Evolutionary conservation across 2,797 vertebrate species (phyloP).

Genomic region (Neosalanx taihuensis): DNA sequence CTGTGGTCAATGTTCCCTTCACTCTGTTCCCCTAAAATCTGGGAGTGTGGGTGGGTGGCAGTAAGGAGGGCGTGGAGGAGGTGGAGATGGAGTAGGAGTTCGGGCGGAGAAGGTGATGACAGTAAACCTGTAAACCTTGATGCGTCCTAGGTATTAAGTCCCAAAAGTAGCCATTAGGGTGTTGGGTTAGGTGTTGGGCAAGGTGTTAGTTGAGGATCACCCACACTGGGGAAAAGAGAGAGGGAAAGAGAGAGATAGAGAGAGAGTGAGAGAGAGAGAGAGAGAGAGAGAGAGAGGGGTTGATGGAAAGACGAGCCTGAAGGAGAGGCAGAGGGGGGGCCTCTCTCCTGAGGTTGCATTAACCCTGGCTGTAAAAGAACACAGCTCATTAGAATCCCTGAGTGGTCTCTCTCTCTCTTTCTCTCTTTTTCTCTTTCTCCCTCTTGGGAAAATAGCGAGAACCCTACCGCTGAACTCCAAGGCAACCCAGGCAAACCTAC

Average conservation of each 20-base stretch:
- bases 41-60: not conserved
- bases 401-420: constrained; percentile 40
- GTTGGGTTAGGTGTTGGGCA: constrained; percentile 11
- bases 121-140: constrained; percentile 47
- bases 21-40: not conserved
- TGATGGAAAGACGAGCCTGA: not conserved
- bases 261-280: constrained; percentile 5
- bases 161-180: constrained; percentile 67
- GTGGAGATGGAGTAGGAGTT: constrained; percentile 22
- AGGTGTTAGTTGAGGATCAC: constrained; percentile 26
- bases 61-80: not conserved
- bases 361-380: constrained; percentile 73
- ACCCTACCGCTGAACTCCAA: constrained; percentile 24
- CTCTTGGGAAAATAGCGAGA: constrained; percentile 15
- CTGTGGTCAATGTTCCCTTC: not conserved
- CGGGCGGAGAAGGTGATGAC: constrained; percentile 50
- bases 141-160: constrained; percentile 61
- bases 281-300: constrained; percentile 9
- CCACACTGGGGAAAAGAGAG: constrained; percentile 49
- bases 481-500: constrained; percentile 40
- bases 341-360: constrained; percentile 70
- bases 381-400: constrained; percentile 68
- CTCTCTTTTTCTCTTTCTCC: not conserved
- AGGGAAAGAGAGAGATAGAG: constrained; percentile 13
- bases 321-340: not conserved